Percentiles rank a stretch among this genome's conserved stretches.
Conservation (phyloP, 2,888 invertebrate species). For the Cylindroiulus punctatus region DNA sequence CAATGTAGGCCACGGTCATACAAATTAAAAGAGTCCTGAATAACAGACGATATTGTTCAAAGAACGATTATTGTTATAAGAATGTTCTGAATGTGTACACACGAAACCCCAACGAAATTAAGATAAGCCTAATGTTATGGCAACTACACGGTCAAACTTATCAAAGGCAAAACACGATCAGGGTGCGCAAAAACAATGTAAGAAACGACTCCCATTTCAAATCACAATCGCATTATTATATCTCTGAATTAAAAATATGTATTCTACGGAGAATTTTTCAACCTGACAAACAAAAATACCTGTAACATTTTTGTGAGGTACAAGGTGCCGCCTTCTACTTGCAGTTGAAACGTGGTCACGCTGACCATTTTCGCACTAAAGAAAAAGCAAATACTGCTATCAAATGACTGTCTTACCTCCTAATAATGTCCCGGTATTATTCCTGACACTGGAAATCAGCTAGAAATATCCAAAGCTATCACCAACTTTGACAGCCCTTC, state of each 20-base stretch:
- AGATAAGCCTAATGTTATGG: not conserved
- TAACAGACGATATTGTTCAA: slow-evolving; percentile 16
- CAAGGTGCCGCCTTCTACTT: not conserved
- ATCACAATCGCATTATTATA: not conserved
- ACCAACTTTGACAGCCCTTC: not conserved
- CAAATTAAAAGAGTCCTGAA: not conserved
- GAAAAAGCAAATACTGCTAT: not conserved
- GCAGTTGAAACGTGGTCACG: not conserved
- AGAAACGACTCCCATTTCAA: not conserved
- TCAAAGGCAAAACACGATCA: not conserved
- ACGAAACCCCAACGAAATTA: not conserved
- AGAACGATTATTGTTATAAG: not conserved
- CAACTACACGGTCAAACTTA: not conserved
- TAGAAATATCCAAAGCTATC: not conserved
- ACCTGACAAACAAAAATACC: not conserved
- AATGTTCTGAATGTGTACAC: not conserved
- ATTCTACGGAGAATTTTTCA: not conserved
- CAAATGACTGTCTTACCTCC: not conserved
- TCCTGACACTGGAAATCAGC: not conserved
- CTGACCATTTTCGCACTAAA: not conserved
- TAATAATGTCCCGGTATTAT: not conserved
- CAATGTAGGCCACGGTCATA: slow-evolving; percentile 35
- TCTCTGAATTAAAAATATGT: not conserved
- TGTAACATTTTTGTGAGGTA: not conserved
- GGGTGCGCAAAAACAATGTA: not conserved